Conservation (phyloP, 2,888 invertebrate genomes). For the Tetranychus piercei region DNA sequence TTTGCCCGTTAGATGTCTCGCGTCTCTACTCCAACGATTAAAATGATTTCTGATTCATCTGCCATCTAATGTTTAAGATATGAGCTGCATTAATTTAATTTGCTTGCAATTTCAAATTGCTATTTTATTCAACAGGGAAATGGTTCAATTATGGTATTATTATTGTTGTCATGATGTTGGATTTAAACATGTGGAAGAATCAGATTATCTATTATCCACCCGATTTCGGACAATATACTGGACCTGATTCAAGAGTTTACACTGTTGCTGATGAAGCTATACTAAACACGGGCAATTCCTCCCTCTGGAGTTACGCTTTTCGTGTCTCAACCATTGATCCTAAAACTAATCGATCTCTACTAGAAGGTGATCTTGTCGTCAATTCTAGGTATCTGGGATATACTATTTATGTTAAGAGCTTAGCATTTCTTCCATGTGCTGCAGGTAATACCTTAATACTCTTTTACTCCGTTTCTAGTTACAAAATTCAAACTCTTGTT, state of each 20-base stretch:
- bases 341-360: conserved; percentile 32
- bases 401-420: conserved; percentile 33
- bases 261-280: conserved; percentile 31
- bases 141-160: conserved; percentile 41
- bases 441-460: conserved; percentile 25
- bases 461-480: background rate
- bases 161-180: conserved; percentile 38
- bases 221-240: conserved; percentile 37
- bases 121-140: conserved; percentile 32
- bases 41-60: no score
- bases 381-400: conserved; percentile 36
- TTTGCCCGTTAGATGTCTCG: no score
- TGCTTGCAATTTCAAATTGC: no score
- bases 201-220: conserved; percentile 37
- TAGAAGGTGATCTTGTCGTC: conserved; percentile 35
- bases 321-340: conserved; percentile 33
- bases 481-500: no score
- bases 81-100: no score
- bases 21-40: no score
- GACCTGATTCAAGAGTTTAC: conserved; percentile 33
- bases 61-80: no score
- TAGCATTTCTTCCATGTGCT: conserved; percentile 36
- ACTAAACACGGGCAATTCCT: conserved; percentile 29
- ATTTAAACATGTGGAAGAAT: conserved; percentile 41
- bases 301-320: conserved; percentile 33